Percentiles rank a stretch among this genome's conserved stretches.
phyloP scores from a whole-genome alignment of 2,888 invertebrate species.

The Belgica antarctica region DNA sequence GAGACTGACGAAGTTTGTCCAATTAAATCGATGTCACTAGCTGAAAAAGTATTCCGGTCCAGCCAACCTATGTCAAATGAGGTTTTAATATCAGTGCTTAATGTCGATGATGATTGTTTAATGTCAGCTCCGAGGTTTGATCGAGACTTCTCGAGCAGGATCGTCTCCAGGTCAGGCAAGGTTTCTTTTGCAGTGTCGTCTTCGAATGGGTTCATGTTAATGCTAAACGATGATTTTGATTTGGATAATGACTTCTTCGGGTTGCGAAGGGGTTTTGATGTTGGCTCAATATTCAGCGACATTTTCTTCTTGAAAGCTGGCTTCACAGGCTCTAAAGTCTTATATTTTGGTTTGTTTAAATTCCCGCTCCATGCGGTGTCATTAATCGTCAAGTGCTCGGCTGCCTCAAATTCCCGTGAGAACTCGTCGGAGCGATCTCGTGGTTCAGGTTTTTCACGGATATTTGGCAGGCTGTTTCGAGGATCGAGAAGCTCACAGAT shows the following conservation, averaged over 20 bases:
- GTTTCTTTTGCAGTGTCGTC: conserved; percentile 45
- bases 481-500: conserved; percentile 24
- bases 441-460: no score
- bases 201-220: neutral
- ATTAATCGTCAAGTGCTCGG: conserved; percentile 48
- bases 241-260: conserved; percentile 66
- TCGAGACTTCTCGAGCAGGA: conserved; percentile 48
- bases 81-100: neutral
- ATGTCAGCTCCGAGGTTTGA: neutral
- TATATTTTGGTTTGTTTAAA: conserved; percentile 46
- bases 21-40: conserved; percentile 45
- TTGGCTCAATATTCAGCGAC: conserved; percentile 45
- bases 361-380: conserved; percentile 58
- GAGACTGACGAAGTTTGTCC: conserved; percentile 44
- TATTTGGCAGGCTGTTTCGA: neutral
- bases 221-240: conserved; percentile 46
- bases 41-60: conserved; percentile 53
- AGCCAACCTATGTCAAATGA: conserved; percentile 61
- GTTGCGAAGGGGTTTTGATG: conserved; percentile 57
- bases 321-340: conserved; percentile 21
- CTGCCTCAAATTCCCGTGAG: conserved; percentile 50
- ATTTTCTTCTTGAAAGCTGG: conserved; percentile 45
- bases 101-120: neutral
- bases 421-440: conserved; percentile 20
- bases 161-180: conserved; percentile 54